These are phyloP conservation scores for Phaonia tiefii DNA, from an alignment of 2,888 invertebrate genomes.

Conservation along the genomic window DNA sequence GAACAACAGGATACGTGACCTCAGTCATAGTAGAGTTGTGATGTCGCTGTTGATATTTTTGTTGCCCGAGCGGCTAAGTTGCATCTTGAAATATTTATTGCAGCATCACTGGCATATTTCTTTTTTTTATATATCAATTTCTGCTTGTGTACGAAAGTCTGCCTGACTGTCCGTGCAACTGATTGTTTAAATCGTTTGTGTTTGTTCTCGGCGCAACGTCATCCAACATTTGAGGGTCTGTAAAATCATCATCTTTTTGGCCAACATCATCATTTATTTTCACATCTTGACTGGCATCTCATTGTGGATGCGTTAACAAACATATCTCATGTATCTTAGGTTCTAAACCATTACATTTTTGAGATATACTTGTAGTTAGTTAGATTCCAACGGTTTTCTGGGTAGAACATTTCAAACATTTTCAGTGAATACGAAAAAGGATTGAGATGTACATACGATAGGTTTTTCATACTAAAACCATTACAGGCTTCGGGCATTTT, in stretches of 20 bases:
- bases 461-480: no score
- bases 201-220: background rate
- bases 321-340: background rate
- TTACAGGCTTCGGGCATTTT: no score
- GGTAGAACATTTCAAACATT: no score
- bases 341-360: no score
- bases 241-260: background rate
- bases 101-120: slow-evolving; percentile 55
- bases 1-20: slow-evolving; percentile 60
- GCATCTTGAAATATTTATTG: slow-evolving; percentile 65
- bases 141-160: background rate
- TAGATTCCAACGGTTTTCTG: no score
- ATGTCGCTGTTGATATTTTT: slow-evolving; percentile 16
- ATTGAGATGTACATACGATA: no score
- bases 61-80: slow-evolving; percentile 15
- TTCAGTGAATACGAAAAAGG: no score
- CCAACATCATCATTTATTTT: background rate
- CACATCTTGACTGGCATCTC: slow-evolving; percentile 22
- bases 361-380: no score
- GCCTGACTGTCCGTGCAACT: background rate
- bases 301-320: background rate
- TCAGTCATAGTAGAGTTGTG: slow-evolving; percentile 27
- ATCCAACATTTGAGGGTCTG: background rate
- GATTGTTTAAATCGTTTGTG: slow-evolving; percentile 14
- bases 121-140: background rate